Percentiles rank a stretch among this genome's conserved stretches.
Evolutionary conservation across 2,113 vertebrate species (phyloP).

Genomic region (Toxostoma redivivum): DNA sequence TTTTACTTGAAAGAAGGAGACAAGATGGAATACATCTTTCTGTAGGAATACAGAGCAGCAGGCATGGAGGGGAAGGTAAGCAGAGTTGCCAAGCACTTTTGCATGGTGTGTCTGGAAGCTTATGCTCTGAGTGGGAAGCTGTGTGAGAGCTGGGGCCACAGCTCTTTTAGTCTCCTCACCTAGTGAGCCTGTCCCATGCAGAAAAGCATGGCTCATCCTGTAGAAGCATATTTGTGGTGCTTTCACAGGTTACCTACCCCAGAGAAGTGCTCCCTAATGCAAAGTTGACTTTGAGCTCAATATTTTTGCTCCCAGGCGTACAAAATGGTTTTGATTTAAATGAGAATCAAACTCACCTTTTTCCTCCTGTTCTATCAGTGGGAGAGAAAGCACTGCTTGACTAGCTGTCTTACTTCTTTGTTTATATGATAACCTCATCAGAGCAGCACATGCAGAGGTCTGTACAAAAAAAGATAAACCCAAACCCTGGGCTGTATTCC

Average conservation of each 20-base stretch:
- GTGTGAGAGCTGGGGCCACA: not conserved
- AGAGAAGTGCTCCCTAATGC: not conserved
- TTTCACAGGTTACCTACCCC: not conserved
- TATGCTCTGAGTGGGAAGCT: not conserved
- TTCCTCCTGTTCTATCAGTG: not conserved
- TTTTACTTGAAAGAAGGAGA: not conserved
- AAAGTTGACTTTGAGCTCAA: not conserved
- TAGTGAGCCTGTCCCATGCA: not conserved
- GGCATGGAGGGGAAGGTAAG: not conserved
- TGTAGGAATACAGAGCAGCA: not conserved
- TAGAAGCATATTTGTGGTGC: not conserved
- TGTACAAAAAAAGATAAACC: not conserved
- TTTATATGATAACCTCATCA: not conserved
- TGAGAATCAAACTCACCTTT: not conserved
- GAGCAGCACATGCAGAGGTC: not conserved
- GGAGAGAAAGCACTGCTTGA: not conserved
- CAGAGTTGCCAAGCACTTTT: not conserved
- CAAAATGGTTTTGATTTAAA: not conserved
- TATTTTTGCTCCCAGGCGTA: not conserved
- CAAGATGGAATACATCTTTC: not conserved
- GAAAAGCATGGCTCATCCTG: not conserved
- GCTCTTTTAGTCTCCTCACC: not conserved
- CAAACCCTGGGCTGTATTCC: not conserved
- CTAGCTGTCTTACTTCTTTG: not conserved
- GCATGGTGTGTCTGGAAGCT: not conserved